Evolutionary conservation across 2,888 invertebrate species (phyloP), one percentile per base, ranked within the genome.

Genomic region (Cheilosia pagana): DNA sequence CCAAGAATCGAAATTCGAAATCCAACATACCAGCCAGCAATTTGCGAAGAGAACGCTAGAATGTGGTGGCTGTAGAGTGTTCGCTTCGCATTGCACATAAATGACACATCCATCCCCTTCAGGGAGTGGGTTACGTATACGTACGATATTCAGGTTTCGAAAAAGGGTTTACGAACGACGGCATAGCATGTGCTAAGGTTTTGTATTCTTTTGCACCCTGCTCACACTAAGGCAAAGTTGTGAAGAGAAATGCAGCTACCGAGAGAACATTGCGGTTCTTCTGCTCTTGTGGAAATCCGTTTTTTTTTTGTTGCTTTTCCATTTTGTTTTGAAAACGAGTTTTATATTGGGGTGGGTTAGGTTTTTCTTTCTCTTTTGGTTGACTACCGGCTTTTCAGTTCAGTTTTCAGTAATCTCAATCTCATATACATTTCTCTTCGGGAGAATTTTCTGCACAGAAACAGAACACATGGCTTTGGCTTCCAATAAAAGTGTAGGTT

Each of bases 301-400:
- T 39, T 63, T 19, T 19, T 72, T 55, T 53, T 28, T n/a, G 5
- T 28, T 16, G 7, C 45, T 25, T 21, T 55, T 35, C 3, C 14
- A 16, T 53, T 50, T 67, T 55, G 41, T 16, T 48, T 39, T 35
- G 50, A 25, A 70, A 85, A 75, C 71, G 70, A 62, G 85, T 81
- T 85, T 81, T 31, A 43, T 39, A 71, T 85, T 85, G 81, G 85
- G 85, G 85, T 85, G 85, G 85, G 85, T 85, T 79, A 81, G 65
- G 81, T 70, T 85, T 81, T 50, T 50, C 50, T 31, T 79, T 41
- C 79, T 75, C 83, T 83, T 78, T 70, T 39, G 8, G 8, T 45
- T 16, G 19, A 53, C 48, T 65, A 59, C 83, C 83, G 83, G 83
- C 79, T 52, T 83, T 83, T 79, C 60, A 48, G 52, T 28, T 28